These are phyloP conservation scores for Crocodylus rhombifer DNA, from an alignment of 2,797 vertebrate species.

Conservation along the genomic window DNA sequence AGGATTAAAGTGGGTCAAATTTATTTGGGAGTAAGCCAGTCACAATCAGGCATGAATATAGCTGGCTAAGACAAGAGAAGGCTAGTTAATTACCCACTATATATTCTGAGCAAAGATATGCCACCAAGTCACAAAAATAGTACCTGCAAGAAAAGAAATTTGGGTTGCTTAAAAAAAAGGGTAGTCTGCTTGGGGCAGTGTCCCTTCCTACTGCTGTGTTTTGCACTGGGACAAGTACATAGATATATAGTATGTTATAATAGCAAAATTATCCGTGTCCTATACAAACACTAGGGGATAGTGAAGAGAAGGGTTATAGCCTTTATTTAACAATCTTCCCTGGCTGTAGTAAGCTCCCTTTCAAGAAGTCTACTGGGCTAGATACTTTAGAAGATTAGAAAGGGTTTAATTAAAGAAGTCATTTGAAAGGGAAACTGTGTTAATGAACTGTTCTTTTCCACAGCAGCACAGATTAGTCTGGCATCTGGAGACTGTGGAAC, in stretches of 20 bases:
- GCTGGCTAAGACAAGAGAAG: neutral
- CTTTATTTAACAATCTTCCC: neutral
- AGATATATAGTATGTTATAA: neutral
- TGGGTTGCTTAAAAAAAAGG: neutral
- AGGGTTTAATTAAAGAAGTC: neutral
- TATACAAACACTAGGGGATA: neutral
- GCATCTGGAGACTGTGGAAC: neutral
- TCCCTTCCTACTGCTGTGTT: neutral
- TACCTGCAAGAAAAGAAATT: neutral
- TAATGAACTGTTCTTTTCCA: neutral
- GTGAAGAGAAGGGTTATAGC: neutral
- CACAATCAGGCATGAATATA: neutral
- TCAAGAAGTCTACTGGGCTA: neutral
- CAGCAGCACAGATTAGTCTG: neutral
- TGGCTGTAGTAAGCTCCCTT: neutral
- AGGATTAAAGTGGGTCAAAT: neutral
- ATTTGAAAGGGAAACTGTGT: neutral
- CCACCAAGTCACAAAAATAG: neutral
- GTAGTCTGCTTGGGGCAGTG: neutral
- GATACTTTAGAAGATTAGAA: neutral
- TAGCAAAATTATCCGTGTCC: neutral
- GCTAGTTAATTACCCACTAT: neutral
- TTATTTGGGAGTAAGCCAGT: neutral
- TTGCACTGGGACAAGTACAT: neutral
- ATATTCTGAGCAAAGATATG: neutral